These are phyloP conservation scores for Bactericera cockerelli DNA, from an alignment of 1,140 invertebrate genomes.

Conservation along the genomic window DNA sequence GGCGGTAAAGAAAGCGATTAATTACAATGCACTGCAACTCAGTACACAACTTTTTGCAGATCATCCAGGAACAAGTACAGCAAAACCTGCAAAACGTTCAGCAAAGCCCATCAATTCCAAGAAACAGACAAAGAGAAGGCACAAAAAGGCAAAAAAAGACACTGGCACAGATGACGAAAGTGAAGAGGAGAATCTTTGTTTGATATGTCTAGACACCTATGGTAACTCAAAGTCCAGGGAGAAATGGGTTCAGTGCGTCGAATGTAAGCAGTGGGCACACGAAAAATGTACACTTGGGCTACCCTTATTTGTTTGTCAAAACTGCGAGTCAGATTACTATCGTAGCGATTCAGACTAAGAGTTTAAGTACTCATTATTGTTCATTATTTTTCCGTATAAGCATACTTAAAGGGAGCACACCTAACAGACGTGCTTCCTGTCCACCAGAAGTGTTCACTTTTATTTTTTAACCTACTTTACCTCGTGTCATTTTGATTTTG, in stretches of 20 bases:
- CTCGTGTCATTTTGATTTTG: too few species aligned
- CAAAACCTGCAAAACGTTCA: not conserved
- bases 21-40: not conserved
- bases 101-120: not conserved
- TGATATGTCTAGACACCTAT: slow-evolving; percentile 16
- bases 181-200: slow-evolving; percentile 15
- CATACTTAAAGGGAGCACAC: too few species aligned
- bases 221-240: slow-evolving; percentile 15
- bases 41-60: not conserved
- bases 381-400: not conserved
- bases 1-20: not conserved
- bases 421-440: too few species aligned
- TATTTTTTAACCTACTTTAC: too few species aligned
- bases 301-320: slow-evolving; percentile 8
- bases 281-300: slow-evolving; percentile 14
- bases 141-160: not conserved
- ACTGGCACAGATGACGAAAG: not conserved
- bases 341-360: not conserved
- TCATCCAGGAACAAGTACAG: not conserved
- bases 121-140: not conserved
- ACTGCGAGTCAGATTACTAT: slow-evolving; percentile 12
- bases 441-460: too few species aligned
- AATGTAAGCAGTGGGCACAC: slow-evolving; percentile 17
- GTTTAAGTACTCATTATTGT: not conserved
- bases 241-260: slow-evolving; percentile 16